Evolutionary conservation across 2,797 vertebrate species (phyloP).

Genomic region (Gadopsis bispinosus): DNA sequence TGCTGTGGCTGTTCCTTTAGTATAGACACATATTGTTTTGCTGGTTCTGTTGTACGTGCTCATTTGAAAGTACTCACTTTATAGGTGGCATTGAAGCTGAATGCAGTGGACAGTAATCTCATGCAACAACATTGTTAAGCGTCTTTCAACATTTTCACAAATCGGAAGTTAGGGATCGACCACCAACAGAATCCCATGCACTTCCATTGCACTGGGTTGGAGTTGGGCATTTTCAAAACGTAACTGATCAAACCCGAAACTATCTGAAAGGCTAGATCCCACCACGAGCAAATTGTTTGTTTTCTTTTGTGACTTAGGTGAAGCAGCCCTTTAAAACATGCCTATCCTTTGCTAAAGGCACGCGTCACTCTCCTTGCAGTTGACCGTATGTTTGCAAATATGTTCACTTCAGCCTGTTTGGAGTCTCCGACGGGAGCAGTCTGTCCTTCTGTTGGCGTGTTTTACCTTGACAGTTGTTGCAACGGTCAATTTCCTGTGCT

Average conservation of each 20-base stretch:
- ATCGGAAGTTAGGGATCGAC: neutral
- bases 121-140: neutral
- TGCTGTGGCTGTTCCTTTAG: slow-evolving; percentile 1
- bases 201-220: neutral
- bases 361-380: no score
- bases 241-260: no score
- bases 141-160: neutral
- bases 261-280: neutral
- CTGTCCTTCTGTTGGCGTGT: neutral
- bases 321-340: neutral
- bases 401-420: neutral
- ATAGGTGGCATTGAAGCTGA: neutral
- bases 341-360: neutral
- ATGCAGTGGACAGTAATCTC: neutral
- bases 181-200: neutral
- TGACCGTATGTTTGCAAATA: neutral
- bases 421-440: slow-evolving; percentile 7
- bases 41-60: neutral
- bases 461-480: slow-evolving; percentile 20
- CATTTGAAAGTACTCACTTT: neutral
- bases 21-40: slow-evolving; percentile 4
- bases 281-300: neutral
- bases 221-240: neutral
- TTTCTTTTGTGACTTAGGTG: neutral
- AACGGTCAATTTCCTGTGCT: slow-evolving; percentile 27